Conservation (phyloP, 2,888 invertebrate species). For the Latrodectus hesperus region DNA sequence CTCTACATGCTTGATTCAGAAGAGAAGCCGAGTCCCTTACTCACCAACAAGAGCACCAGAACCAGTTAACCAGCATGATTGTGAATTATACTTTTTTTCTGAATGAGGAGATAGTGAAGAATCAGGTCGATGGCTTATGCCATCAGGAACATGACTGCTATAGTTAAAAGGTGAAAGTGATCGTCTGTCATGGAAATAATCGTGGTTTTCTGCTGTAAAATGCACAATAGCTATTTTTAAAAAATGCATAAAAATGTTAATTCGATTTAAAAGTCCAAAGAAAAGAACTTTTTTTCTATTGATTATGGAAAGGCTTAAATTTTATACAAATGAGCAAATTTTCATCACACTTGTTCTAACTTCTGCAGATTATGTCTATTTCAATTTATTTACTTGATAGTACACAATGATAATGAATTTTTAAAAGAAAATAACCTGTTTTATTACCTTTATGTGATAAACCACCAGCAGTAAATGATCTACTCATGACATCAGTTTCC, state of each 20-base stretch:
- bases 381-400: too few relatives aligned
- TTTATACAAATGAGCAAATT: too few relatives aligned
- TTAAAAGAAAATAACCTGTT: too few relatives aligned
- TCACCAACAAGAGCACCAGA: conserved; percentile 68
- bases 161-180: conserved; percentile 56
- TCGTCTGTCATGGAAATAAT: conserved; percentile 43
- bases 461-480: conserved; percentile 45
- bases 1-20: conserved; percentile 30
- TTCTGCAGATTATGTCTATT: too few relatives aligned
- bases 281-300: too few relatives aligned
- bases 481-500: conserved; percentile 44
- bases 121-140: conserved; percentile 37
- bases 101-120: conserved; percentile 46
- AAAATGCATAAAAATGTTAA: too few relatives aligned
- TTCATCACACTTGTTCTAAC: too few relatives aligned
- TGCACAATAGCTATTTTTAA: background rate
- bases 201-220: conserved; percentile 63
- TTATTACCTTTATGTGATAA: conserved; percentile 48
- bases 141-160: conserved; percentile 35
- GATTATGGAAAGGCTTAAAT: too few relatives aligned
- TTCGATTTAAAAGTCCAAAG: too few relatives aligned
- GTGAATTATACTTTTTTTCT: conserved; percentile 50
- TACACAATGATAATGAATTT: too few relatives aligned
- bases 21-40: conserved; percentile 44
- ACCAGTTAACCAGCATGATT: conserved; percentile 59